phyloP scores from a whole-genome alignment of 1,140 invertebrate genomes.

The Megalopta genalis region DNA sequence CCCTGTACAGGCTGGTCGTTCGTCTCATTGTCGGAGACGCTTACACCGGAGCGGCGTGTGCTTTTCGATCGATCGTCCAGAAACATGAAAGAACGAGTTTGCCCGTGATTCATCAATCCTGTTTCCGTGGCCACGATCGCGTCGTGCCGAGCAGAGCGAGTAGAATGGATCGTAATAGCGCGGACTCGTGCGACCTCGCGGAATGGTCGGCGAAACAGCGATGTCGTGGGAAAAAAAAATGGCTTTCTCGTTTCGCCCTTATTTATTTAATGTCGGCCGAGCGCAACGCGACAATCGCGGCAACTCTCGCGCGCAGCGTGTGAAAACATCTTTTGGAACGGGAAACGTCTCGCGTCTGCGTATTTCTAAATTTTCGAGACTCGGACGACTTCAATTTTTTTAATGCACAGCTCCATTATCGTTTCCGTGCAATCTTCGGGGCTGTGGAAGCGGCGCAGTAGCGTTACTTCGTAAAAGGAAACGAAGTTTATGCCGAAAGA shows the following conservation, averaged over 20 bases:
- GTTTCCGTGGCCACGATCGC: slow-evolving; percentile 31
- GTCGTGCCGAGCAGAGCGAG: neutral
- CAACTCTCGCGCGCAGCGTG: neutral
- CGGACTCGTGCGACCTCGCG: neutral
- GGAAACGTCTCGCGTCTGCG: neutral
- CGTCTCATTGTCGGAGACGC: slow-evolving; percentile 29
- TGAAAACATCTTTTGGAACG: neutral
- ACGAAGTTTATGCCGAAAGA: too few species aligned
- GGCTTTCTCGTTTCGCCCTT: neutral
- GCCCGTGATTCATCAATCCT: slow-evolving; percentile 55
- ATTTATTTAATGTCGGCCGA: neutral
- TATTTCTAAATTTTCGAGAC: neutral
- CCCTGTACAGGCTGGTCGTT: neutral
- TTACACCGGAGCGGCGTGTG: slow-evolving; percentile 13
- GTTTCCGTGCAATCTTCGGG: too few species aligned
- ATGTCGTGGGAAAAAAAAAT: neutral
- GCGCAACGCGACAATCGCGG: neutral
- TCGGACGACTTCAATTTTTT: too few species aligned
- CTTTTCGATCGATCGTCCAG: slow-evolving; percentile 51
- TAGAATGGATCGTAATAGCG: slow-evolving; percentile 15
- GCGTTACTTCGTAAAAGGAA: too few species aligned
- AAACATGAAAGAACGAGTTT: slow-evolving; percentile 50
- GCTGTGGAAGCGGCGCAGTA: too few species aligned
- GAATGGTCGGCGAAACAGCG: neutral
- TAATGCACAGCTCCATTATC: too few species aligned